Percentiles rank a stretch among this genome's conserved stretches.
Conservation (phyloP, 1,140 invertebrate genomes). For the Phthorimaea operculella region DNA sequence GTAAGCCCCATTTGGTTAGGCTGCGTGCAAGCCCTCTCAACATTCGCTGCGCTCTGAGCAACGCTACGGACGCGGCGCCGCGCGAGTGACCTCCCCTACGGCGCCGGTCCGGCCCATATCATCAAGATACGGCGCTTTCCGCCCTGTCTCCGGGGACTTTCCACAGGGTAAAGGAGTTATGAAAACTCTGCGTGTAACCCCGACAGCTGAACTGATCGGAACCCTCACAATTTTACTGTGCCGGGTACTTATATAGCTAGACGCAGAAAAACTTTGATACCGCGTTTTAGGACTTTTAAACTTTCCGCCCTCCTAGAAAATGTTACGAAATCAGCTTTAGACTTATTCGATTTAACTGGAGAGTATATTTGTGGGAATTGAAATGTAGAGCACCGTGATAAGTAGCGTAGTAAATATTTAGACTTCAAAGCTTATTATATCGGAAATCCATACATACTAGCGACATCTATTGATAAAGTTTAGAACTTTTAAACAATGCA, state of each 20-base stretch:
- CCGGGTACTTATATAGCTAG: conserved; percentile 23
- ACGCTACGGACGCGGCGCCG: conserved; percentile 35
- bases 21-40: conserved; percentile 23
- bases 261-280: conserved; percentile 27
- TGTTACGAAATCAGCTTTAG: background rate
- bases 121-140: conserved; percentile 52
- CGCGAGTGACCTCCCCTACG: conserved; percentile 51
- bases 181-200: conserved; percentile 46
- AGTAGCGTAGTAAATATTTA: background rate
- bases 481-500: background rate
- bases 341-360: background rate
- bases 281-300: conserved; percentile 29
- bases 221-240: conserved; percentile 12
- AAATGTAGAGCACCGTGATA: background rate
- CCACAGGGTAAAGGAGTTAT: conserved; percentile 53
- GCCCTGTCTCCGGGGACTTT: conserved; percentile 63
- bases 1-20: conserved; percentile 64
- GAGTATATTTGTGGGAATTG: background rate
- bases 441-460: background rate
- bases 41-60: conserved; percentile 63
- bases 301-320: background rate
- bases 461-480: background rate
- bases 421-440: background rate
- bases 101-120: conserved; percentile 36
- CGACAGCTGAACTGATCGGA: conserved; percentile 54